Evolutionary conservation across 2,888 invertebrate genomes (phyloP).

Genomic region (Tuta absoluta): DNA sequence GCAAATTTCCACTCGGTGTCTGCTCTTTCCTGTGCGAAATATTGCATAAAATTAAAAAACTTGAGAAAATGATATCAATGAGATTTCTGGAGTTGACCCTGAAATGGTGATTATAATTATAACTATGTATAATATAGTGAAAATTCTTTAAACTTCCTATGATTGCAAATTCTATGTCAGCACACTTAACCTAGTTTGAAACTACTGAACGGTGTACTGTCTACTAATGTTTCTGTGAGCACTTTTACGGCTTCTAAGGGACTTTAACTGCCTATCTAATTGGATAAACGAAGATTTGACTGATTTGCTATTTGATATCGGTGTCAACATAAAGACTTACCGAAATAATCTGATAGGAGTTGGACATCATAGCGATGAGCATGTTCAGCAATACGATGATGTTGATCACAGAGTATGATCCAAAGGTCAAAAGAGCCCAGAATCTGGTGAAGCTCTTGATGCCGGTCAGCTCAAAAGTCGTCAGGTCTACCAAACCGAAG

Average conservation of each 20-base stretch:
- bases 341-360: constrained; percentile 98
- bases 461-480: constrained; percentile 96
- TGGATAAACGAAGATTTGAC: neutral
- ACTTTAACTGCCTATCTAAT: neutral
- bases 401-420: constrained; percentile 98
- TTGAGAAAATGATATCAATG: too few relatives aligned
- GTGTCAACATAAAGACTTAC: constrained; percentile 77
- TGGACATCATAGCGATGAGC: constrained; percentile 99
- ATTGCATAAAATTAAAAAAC: neutral
- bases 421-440: constrained; percentile 98
- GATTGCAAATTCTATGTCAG: neutral
- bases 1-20: constrained; percentile 99
- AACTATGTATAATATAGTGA: too few relatives aligned
- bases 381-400: constrained; percentile 98
- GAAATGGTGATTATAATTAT: too few relatives aligned
- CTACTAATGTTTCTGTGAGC: neutral
- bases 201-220: neutral
- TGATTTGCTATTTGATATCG: neutral
- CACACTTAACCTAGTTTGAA: neutral
- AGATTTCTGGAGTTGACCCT: too few relatives aligned
- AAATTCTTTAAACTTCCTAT: too few relatives aligned
- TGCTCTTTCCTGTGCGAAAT: constrained; percentile 88
- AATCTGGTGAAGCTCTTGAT: constrained; percentile 97
- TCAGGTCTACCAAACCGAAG: constrained; percentile 96
- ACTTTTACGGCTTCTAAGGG: neutral